A percentile compares a stretch with the other conserved stretches of the same genome.
Conservation (phyloP, 2,888 invertebrate species). For the Lycocerus yunnanus region DNA sequence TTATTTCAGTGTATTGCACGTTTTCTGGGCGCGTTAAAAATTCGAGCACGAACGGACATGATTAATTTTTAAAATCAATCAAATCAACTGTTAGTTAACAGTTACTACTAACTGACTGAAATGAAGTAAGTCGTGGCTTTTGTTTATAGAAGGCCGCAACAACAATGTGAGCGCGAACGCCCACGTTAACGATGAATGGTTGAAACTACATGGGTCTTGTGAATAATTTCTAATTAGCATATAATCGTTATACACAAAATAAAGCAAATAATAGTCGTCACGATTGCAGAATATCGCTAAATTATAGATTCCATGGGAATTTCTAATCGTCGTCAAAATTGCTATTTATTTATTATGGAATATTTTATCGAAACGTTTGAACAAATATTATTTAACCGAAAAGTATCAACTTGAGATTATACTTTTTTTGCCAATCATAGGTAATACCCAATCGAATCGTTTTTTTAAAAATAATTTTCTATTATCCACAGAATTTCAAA, state of each 20-base stretch:
- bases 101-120: constrained; percentile 44
- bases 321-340: not conserved
- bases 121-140: constrained; percentile 47
- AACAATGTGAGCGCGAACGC: constrained; percentile 41
- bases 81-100: not conserved
- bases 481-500: not conserved
- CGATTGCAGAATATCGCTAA: not conserved
- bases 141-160: constrained; percentile 49
- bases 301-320: not conserved
- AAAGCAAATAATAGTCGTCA: not conserved
- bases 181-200: constrained; percentile 44
- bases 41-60: not conserved
- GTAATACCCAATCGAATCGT: not conserved
- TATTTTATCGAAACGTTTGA: not conserved
- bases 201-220: constrained; percentile 1
- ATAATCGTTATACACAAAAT: not conserved
- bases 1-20: not conserved
- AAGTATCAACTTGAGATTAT: not conserved
- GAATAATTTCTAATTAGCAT: not conserved
- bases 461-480: not conserved
- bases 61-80: not conserved
- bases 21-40: not conserved
- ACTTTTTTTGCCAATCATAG: not conserved
- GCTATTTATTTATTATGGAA: not conserved
- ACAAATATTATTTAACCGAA: not conserved